A percentile compares a stretch with the other conserved stretches of the same genome.
phyloP scores from a whole-genome alignment of 2,888 invertebrate species.

The Boloria euphrosyne region DNA sequence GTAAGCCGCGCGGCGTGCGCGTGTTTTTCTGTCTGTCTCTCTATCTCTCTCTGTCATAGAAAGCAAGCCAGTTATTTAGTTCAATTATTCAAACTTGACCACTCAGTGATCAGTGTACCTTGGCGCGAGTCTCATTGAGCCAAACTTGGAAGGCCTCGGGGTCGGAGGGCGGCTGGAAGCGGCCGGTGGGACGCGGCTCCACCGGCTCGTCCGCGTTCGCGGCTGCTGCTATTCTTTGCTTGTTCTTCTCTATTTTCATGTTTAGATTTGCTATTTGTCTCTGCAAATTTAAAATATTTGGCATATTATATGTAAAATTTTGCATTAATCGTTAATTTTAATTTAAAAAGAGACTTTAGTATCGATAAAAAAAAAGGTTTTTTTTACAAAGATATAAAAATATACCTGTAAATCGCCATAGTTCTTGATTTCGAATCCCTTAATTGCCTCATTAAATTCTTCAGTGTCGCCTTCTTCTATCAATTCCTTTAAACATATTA shows the following conservation, averaged over 20 bases:
- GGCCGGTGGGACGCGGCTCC: slow-evolving; percentile 59
- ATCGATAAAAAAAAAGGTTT: no score
- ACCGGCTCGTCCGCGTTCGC: slow-evolving; percentile 84
- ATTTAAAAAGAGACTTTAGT: no score
- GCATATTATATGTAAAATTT: background rate
- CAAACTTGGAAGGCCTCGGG: slow-evolving; percentile 78
- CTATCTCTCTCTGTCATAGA: no score
- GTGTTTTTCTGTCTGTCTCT: no score
- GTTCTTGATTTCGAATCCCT: slow-evolving; percentile 88
- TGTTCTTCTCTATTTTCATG: slow-evolving; percentile 88
- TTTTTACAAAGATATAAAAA: background rate
- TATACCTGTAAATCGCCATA: slow-evolving; percentile 91
- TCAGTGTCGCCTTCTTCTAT: slow-evolving; percentile 89
- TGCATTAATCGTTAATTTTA: no score
- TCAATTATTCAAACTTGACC: background rate
- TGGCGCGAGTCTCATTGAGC: slow-evolving; percentile 81
- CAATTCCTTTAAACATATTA: slow-evolving; percentile 61
- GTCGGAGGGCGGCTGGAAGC: slow-evolving; percentile 72
- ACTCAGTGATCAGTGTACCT: no score
- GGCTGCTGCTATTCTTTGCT: slow-evolving; percentile 88
- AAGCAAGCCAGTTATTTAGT: no score
- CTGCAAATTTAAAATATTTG: slow-evolving; percentile 46
- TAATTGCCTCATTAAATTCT: slow-evolving; percentile 88
- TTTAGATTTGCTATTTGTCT: slow-evolving; percentile 85
- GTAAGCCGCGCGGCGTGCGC: no score